phyloP scores from a whole-genome alignment of 2,888 invertebrate species.

The Epinotia bilunana region DNA sequence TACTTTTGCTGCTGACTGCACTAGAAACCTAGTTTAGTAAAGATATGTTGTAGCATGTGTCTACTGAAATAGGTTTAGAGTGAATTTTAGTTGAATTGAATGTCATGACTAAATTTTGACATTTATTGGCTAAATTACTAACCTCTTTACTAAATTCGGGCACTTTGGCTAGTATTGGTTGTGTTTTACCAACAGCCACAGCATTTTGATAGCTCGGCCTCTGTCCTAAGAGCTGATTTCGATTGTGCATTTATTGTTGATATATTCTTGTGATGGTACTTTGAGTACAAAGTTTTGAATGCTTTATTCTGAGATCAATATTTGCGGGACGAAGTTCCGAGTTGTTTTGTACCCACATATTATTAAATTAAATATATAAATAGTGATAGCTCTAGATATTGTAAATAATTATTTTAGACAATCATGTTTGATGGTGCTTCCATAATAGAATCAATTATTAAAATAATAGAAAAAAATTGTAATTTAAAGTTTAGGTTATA shows the following conservation, averaged over 20 bases:
- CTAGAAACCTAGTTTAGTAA: background rate
- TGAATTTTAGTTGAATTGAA: background rate
- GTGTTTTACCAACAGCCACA: conserved; percentile 28
- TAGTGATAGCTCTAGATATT: conserved; percentile 26
- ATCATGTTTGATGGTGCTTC: conserved; percentile 39
- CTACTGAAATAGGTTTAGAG: background rate
- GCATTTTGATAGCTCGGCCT: conserved; percentile 46
- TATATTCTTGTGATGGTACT: conserved; percentile 65
- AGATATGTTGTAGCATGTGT: background rate
- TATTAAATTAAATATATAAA: conserved; percentile 1
- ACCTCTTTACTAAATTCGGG: conserved; percentile 1
- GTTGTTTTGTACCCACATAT: conserved; percentile 21
- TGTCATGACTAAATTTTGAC: conserved; percentile 2
- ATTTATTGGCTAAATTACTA: background rate
- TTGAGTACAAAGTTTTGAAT: conserved; percentile 65
- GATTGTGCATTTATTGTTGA: conserved; percentile 56
- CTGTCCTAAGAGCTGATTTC: conserved; percentile 52
- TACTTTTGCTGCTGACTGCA: too few species aligned
- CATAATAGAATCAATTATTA: conserved; percentile 20
- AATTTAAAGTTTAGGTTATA: conserved; percentile 4
- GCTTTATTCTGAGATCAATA: conserved; percentile 55
- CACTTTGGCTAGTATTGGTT: conserved; percentile 14
- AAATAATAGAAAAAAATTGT: background rate
- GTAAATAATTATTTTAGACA: conserved; percentile 44
- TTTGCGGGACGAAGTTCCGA: conserved; percentile 63